Conservation (phyloP, 2,113 vertebrate species). For the Perca fluviatilis region DNA sequence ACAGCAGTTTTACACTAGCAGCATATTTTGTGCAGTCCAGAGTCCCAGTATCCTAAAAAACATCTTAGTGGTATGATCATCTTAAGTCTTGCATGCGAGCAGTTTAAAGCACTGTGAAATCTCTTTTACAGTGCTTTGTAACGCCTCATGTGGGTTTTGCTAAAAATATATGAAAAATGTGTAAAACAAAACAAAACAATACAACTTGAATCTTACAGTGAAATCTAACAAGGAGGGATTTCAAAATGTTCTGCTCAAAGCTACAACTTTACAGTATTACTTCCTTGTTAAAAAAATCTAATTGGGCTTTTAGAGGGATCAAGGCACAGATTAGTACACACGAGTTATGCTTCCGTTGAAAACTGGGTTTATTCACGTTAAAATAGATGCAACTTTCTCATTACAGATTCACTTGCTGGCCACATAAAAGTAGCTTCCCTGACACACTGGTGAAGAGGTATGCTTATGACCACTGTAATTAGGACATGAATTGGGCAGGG, state of each 20-base stretch:
- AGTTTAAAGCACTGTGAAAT: conserved; percentile 23
- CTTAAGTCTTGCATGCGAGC: conserved; percentile 24
- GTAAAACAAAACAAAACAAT: not conserved
- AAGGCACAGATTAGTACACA: not conserved
- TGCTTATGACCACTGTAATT: conserved; percentile 65
- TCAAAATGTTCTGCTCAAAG: conserved; percentile 3
- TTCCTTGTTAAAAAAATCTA: not conserved
- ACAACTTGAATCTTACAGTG: not conserved
- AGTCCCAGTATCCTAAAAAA: conserved; percentile 63
- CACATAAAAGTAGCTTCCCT: conserved; percentile 22
- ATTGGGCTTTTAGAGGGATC: not conserved
- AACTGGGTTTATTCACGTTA: not conserved
- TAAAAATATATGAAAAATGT: conserved; percentile 5
- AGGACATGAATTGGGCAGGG: conserved; percentile 67
- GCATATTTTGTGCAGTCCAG: conserved; percentile 65
- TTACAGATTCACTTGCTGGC: conserved; percentile 32
- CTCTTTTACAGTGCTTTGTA: not conserved
- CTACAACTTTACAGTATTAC: not conserved
- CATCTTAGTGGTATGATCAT: conserved; percentile 41
- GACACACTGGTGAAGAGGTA: conserved; percentile 15
- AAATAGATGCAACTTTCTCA: conserved; percentile 20
- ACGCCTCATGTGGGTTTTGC: not conserved
- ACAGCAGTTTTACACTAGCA: conserved; percentile 68
- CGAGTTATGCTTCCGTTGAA: not conserved
- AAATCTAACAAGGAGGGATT: not conserved